Conservation (phyloP, 2,888 invertebrate genomes). For the Epinotia bilunana region DNA sequence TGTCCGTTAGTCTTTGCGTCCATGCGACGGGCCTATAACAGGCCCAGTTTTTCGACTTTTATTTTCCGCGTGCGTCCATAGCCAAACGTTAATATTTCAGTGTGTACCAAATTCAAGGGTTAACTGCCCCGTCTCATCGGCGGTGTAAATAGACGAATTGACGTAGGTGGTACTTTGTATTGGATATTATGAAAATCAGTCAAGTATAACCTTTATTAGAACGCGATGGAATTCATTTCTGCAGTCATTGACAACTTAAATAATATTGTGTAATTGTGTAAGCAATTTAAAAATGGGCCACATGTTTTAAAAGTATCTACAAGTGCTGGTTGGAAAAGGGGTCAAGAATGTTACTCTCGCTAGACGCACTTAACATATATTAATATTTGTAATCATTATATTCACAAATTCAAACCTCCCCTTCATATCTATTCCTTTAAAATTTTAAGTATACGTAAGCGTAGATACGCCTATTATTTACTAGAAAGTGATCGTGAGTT, state of each 20-base stretch:
- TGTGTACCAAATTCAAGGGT: constrained; percentile 80
- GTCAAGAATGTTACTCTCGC: too few species aligned
- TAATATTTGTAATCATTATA: too few species aligned
- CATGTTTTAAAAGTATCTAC: too few species aligned
- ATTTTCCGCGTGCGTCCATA: constrained; percentile 82
- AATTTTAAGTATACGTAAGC: not conserved
- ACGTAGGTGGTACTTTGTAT: constrained; percentile 61
- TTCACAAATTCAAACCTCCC: not conserved
- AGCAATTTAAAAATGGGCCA: too few species aligned
- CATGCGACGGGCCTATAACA: constrained; percentile 81
- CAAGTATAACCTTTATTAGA: not conserved
- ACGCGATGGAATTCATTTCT: not conserved
- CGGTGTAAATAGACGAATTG: constrained; percentile 63
- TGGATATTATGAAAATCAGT: constrained; percentile 36
- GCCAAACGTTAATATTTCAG: constrained; percentile 82
- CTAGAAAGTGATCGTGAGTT: not conserved
- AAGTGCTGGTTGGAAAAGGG: too few species aligned
- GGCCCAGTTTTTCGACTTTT: constrained; percentile 80
- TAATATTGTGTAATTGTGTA: not conserved
- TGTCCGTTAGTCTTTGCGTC: constrained; percentile 70
- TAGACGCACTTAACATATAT: too few species aligned
- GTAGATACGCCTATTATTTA: not conserved
- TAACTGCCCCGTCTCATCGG: constrained; percentile 69
- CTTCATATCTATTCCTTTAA: not conserved
- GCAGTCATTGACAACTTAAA: not conserved